phyloP scores from a whole-genome alignment of 2,797 vertebrate genomes.

The Xiphorhynchus erythropygius region DNA sequence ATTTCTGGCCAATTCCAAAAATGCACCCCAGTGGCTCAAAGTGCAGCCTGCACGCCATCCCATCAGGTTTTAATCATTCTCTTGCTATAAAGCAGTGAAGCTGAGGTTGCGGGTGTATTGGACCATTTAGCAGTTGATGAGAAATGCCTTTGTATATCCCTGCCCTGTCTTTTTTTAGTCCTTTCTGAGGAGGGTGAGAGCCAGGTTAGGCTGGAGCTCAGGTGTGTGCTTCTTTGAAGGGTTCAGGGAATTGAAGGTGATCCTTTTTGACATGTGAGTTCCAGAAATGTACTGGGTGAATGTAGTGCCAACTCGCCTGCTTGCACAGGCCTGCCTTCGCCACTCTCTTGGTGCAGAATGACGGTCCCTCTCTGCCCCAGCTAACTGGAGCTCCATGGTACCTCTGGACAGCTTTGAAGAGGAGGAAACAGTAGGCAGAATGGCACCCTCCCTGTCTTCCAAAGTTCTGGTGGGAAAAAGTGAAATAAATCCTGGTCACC shows the following conservation, averaged over 20 bases:
- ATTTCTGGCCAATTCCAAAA: slow-evolving; percentile 45
- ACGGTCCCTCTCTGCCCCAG: accelerated
- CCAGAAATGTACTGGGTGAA: neutral
- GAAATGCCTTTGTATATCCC: slow-evolving; percentile 71
- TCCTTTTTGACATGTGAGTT: slow-evolving; percentile 55
- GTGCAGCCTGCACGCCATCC: slow-evolving; percentile 46
- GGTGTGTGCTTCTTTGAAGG: slow-evolving; percentile 45
- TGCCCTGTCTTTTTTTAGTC: neutral
- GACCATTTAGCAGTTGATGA: slow-evolving; percentile 74
- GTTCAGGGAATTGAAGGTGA: slow-evolving; percentile 51
- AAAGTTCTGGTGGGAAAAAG: neutral
- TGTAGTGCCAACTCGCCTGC: neutral
- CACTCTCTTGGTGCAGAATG: neutral
- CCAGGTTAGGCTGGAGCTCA: slow-evolving; percentile 60
- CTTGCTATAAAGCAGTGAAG: slow-evolving; percentile 69
- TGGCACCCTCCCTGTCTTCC: neutral
- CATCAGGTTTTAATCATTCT: slow-evolving; percentile 78
- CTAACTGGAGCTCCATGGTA: accelerated
- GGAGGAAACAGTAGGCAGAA: neutral
- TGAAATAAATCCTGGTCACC: neutral
- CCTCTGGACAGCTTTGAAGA: neutral
- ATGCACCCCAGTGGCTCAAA: neutral
- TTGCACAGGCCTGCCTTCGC: neutral
- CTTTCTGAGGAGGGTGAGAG: slow-evolving; percentile 62
- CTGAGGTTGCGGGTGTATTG: slow-evolving; percentile 71